Conservation (phyloP, 2,113 vertebrate species). For the human region GRCh38 chr1:170714501-170715000, state of each 20-base stretch:
- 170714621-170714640: not conserved
- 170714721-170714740: too few species aligned
- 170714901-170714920: not conserved
- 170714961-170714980: not conserved
- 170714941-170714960: not conserved
- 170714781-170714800: too few species aligned
- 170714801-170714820: not conserved
- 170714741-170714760: not conserved
- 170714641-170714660: not conserved
- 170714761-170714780: not conserved
- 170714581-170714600: not conserved
- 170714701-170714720: fast-evolving
- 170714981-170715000: not conserved
- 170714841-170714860: not conserved
- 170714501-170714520: conserved; percentile 59
- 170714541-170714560: conserved; percentile 65
- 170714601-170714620: not conserved
- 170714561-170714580: conserved; percentile 65
- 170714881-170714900: not conserved
- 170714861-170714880: too few species aligned
- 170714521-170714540: conserved; percentile 36
- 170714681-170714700: not conserved
- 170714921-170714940: not conserved
- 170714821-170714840: not conserved
- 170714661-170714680: not conserved